A percentile compares a stretch with the other conserved stretches of the same genome.
These are phyloP conservation scores for Drymodes brunneopygia DNA, from an alignment of 2,113 vertebrate genomes.

Conservation along the genomic window DNA sequence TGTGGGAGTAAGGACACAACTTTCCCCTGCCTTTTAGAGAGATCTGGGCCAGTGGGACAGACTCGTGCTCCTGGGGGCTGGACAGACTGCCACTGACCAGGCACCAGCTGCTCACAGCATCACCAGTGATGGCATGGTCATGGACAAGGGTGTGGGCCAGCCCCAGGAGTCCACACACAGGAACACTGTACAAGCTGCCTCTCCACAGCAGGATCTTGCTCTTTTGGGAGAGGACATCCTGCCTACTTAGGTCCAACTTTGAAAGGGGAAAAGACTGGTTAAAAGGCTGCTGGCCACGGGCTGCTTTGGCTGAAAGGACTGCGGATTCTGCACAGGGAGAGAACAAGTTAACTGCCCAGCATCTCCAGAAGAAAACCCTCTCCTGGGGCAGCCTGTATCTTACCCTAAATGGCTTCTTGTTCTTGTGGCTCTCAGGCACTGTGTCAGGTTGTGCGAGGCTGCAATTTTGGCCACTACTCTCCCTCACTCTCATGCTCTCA, in stretches of 20 bases:
- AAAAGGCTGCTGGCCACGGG: neutral
- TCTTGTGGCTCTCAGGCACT: neutral
- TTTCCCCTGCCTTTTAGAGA: neutral
- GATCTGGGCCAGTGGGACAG: neutral
- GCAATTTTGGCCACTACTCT: neutral
- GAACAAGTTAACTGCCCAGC: neutral
- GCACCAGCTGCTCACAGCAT: neutral
- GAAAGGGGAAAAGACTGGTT: neutral
- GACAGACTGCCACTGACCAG: neutral
- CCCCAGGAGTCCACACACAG: accelerated
- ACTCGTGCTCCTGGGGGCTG: accelerated
- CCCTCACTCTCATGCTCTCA: neutral
- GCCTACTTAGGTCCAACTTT: neutral
- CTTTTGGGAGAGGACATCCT: neutral
- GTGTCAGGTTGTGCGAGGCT: neutral
- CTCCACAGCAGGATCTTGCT: neutral
- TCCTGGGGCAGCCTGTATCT: neutral
- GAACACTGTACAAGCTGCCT: neutral
- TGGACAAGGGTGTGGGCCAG: too few relatives aligned
- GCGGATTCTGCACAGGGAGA: neutral
- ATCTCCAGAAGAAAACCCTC: neutral
- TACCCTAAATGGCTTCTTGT: neutral
- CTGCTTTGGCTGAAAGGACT: neutral
- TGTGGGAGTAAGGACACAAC: neutral
- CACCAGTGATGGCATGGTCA: neutral